phyloP scores from a whole-genome alignment of 2,797 vertebrate species.

The Xyrichtys novacula region DNA sequence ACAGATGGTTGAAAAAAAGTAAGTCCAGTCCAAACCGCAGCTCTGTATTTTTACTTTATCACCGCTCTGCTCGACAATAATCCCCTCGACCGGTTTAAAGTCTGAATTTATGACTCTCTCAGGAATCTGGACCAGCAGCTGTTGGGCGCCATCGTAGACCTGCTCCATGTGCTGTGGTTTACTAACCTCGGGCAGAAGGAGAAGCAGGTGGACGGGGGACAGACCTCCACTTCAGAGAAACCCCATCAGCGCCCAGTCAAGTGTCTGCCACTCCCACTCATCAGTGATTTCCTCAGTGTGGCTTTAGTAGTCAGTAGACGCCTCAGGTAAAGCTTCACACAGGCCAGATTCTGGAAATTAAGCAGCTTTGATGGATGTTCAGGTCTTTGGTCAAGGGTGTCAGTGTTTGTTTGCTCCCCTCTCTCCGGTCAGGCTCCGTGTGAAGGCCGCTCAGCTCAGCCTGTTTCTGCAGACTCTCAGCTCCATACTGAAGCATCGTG shows the following conservation, averaged over 20 bases:
- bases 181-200: constrained; percentile 88
- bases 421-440: constrained; percentile 76
- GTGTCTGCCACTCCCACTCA: constrained; percentile 89
- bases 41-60: background rate
- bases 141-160: constrained; percentile 83
- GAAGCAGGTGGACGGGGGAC: constrained; percentile 10
- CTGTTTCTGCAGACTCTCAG: constrained; percentile 83
- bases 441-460: constrained; percentile 80
- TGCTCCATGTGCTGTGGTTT: constrained; percentile 91
- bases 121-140: constrained; percentile 87
- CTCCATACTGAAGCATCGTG: constrained; percentile 89
- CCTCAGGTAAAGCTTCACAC: constrained; percentile 84
- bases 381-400: constrained; percentile 29
- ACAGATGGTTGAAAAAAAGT: constrained; percentile 88
- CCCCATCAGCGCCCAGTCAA: constrained; percentile 71
- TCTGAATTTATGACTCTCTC: background rate
- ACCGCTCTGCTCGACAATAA: background rate
- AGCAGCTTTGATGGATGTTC: background rate
- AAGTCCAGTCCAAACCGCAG: background rate
- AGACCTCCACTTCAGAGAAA: constrained; percentile 24
- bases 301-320: constrained; percentile 80
- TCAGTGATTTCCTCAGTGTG: constrained; percentile 89
- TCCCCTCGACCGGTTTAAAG: background rate
- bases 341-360: background rate
- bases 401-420: constrained; percentile 43